phyloP scores from a whole-genome alignment of 2,888 invertebrate genomes.

The Stenurella melanura region DNA sequence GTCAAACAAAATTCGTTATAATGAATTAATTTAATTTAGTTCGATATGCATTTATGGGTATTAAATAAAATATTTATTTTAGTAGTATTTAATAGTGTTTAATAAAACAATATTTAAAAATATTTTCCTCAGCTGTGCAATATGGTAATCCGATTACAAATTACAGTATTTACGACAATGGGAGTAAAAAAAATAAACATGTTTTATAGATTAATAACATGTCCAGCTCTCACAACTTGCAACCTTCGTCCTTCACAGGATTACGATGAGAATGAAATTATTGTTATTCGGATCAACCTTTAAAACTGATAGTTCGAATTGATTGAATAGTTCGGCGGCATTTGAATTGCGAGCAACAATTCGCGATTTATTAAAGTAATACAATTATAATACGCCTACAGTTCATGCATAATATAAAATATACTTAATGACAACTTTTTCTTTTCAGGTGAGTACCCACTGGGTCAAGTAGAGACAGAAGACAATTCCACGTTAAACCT shows the following conservation, averaged over 20 bases:
- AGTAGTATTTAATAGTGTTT: no score
- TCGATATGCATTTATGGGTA: no score
- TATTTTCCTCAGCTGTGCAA: no score
- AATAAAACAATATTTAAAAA: no score
- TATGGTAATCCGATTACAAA: no score
- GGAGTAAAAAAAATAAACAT: no score
- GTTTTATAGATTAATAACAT: no score
- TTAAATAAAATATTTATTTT: no score
- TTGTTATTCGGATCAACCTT: background rate
- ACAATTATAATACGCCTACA: background rate
- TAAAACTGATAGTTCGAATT: background rate
- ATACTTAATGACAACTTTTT: background rate
- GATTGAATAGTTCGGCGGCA: slow-evolving; percentile 11
- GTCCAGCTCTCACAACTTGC: no score
- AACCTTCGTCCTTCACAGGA: background rate
- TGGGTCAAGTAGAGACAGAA: background rate
- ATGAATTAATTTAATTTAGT: no score
- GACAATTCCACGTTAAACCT: background rate
- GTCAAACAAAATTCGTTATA: no score
- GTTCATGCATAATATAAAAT: background rate
- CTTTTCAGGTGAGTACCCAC: slow-evolving; percentile 17
- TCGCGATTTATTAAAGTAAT: slow-evolving; percentile 15
- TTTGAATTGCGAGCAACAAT: background rate
- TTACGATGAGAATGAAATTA: background rate
- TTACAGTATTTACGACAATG: no score